These are phyloP conservation scores for Rhyzopertha dominica DNA, from an alignment of 1,140 invertebrate genomes.

Conservation along the genomic window DNA sequence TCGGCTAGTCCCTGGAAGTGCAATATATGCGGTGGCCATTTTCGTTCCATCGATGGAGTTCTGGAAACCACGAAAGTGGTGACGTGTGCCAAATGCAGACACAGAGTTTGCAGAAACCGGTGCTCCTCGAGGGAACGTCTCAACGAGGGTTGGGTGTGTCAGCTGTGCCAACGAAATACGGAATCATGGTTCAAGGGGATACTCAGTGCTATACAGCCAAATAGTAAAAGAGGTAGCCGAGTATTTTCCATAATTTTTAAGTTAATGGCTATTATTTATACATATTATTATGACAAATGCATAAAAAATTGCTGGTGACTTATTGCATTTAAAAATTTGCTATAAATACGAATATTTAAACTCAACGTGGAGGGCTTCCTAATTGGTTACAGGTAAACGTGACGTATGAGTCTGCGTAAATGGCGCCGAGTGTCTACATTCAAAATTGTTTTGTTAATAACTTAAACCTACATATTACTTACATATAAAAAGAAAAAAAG, in stretches of 20 bases:
- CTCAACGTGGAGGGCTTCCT: no score
- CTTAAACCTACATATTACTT: no score
- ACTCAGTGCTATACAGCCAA: slow-evolving; percentile 29
- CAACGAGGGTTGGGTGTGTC: slow-evolving; percentile 31
- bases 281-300: no score
- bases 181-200: slow-evolving; percentile 34
- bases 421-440: no score
- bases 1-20: slow-evolving; percentile 35
- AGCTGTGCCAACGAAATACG: slow-evolving; percentile 28
- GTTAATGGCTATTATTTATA: no score
- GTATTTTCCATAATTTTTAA: neutral
- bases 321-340: no score
- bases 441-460: no score
- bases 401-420: no score
- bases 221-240: neutral
- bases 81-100: slow-evolving; percentile 36
- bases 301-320: no score
- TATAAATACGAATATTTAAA: no score
- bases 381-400: no score
- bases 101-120: slow-evolving; percentile 30
- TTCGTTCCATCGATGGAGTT: slow-evolving; percentile 32
- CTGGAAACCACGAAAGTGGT: slow-evolving; percentile 30
- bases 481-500: no score
- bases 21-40: slow-evolving; percentile 35
- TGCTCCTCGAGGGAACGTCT: slow-evolving; percentile 30